Base-by-base conservation (phyloP, 2,888 invertebrate species). In the Hypsopygia costalis region DNA sequence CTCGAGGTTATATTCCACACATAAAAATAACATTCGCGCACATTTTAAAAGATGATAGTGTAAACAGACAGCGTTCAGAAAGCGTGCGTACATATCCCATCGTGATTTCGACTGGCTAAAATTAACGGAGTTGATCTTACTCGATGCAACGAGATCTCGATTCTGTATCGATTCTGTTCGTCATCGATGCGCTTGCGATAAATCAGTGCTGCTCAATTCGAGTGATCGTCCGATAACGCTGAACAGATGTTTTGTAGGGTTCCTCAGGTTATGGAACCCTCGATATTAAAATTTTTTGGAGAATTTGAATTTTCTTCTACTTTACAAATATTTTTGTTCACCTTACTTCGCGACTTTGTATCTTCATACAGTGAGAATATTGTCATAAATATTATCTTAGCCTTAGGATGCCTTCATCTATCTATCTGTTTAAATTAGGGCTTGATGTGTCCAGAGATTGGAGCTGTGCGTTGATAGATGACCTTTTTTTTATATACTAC, bases 41-140 rank as follows among this genome's bases (percentile, higher is more conserved):
- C 71, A 69, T 62, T 59, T 68, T 42, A 41, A 49, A 43, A 40
- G 47, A 46, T 51, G 46, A 40, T 52, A 65, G 62, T 51, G 65
- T 72, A 74, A 74, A 72, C 70, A 62, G 45, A 25, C 43, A 45
- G 52, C 62, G 56, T 53, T 4, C 16, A 4, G 59, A 32, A 32
- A 33, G 25, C 27, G 50, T 52, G 53, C 63, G 78, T 76, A 73
- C 76, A 46, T 69, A 64, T 71, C 79, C 76, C 80, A 77, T 74
- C 86, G 77, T 74, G 81, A 71, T 78, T 78, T 74, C 66, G 64
- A 87, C 87, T 88, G 86, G 81, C 83, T 86, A 86, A 81, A 77
- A 66, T 81, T 85, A 83, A 75, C 39, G 28, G 33, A 11, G 39
- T 34, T 39, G 39, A 39, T 39, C 39, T 33, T 33, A 39, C 33